phyloP scores from a whole-genome alignment of 2,113 vertebrate species.

The Marmota monax region DNA sequence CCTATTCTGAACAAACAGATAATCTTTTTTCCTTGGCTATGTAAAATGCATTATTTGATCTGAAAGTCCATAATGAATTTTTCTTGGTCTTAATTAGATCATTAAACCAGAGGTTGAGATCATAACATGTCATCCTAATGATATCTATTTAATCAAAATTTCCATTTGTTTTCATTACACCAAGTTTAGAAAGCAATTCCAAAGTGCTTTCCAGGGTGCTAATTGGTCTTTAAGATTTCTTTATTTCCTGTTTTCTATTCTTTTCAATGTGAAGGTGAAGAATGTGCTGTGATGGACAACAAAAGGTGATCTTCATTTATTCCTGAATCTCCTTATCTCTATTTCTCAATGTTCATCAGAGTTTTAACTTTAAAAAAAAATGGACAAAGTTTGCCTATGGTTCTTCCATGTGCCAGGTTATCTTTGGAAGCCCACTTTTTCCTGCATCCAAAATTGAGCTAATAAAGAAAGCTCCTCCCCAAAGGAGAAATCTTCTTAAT shows the following conservation, averaged over 20 bases:
- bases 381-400: neutral
- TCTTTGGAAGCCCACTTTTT: neutral
- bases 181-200: slow-evolving; percentile 75
- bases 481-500: neutral
- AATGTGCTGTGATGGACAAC: neutral
- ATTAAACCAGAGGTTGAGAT: slow-evolving; percentile 84
- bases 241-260: neutral
- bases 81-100: slow-evolving; percentile 85
- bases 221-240: slow-evolving; percentile 61
- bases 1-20: slow-evolving; percentile 50
- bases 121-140: slow-evolving; percentile 85
- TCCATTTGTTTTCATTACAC: slow-evolving; percentile 83
- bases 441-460: neutral
- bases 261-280: slow-evolving; percentile 18
- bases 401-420: neutral
- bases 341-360: neutral
- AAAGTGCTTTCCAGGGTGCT: slow-evolving; percentile 64
- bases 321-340: neutral
- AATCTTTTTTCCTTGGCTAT: slow-evolving; percentile 13
- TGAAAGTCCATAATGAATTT: slow-evolving; percentile 82
- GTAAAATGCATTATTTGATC: slow-evolving; percentile 84
- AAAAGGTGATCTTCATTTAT: neutral
- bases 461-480: neutral
- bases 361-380: neutral
- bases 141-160: slow-evolving; percentile 85